These are phyloP conservation scores for Heteromurus nitidus DNA, from an alignment of 2,888 invertebrate species.

Conservation along the genomic window DNA sequence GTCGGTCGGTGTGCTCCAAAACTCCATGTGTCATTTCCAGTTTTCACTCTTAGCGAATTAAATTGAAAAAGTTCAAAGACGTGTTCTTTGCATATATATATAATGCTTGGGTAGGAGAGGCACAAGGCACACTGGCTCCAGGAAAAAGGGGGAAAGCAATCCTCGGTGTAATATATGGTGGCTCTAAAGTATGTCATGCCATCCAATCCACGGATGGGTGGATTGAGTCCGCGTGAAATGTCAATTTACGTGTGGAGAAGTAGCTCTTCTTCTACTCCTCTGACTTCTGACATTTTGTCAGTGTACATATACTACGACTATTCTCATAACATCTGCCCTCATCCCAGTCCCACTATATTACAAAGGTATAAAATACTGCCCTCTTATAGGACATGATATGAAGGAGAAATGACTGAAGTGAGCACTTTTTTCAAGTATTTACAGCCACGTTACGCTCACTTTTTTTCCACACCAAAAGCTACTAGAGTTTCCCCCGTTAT, in stretches of 20 bases:
- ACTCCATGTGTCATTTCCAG: constrained; percentile 59
- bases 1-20: constrained; percentile 22
- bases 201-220: constrained; percentile 55
- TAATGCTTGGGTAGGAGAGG: too few relatives aligned
- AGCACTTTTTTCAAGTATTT: too few relatives aligned
- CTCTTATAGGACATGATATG: neutral
- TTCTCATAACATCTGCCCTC: neutral
- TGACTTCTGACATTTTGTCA: constrained; percentile 51
- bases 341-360: constrained; percentile 9
- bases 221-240: constrained; percentile 54
- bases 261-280: constrained; percentile 23
- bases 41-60: constrained; percentile 55
- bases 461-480: too few relatives aligned
- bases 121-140: too few relatives aligned
- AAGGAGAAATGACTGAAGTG: too few relatives aligned
- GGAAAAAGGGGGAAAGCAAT: neutral
- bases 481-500: too few relatives aligned
- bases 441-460: neutral
- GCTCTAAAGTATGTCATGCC: neutral
- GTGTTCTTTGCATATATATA: constrained; percentile 24
- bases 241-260: constrained; percentile 50
- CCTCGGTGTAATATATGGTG: too few relatives aligned
- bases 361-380: neutral
- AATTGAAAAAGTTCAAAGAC: constrained; percentile 58
- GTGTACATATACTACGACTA: constrained; percentile 19